A percentile compares a stretch with the other conserved stretches of the same genome.
These are phyloP conservation scores for Nannobrachium achirus DNA, from an alignment of 2,113 vertebrate species.

Conservation along the genomic window DNA sequence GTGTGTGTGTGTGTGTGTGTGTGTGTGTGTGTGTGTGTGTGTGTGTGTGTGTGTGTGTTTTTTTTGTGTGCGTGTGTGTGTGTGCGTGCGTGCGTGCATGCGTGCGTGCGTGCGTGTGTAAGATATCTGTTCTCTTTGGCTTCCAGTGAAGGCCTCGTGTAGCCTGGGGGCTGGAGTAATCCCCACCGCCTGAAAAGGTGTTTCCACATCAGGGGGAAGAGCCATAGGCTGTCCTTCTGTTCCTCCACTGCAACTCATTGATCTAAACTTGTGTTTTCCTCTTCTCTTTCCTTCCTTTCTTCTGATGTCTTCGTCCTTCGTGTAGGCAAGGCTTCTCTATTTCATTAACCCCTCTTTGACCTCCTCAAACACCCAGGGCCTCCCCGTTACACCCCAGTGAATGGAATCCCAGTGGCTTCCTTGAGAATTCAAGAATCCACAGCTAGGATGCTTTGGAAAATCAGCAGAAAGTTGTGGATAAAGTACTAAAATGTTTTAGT, in stretches of 20 bases:
- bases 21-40: neutral
- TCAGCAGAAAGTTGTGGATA: too few species aligned
- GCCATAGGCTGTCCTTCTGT: slow-evolving; percentile 43
- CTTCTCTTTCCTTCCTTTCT: neutral
- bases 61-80: neutral
- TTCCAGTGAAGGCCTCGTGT: slow-evolving; percentile 37
- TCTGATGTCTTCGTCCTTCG: neutral
- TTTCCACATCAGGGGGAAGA: slow-evolving; percentile 48
- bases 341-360: too few species aligned
- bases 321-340: too few species aligned
- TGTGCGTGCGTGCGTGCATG: slow-evolving; percentile 14
- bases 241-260: slow-evolving; percentile 30
- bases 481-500: too few species aligned
- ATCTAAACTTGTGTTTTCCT: neutral
- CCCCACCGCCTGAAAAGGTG: slow-evolving; percentile 39
- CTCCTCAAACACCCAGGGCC: too few species aligned
- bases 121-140: slow-evolving; percentile 31
- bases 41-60: neutral
- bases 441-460: too few species aligned
- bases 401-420: too few species aligned
- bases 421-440: too few species aligned
- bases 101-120: neutral
- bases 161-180: slow-evolving; percentile 41
- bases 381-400: too few species aligned
- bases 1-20: slow-evolving; percentile 10